phyloP scores from a whole-genome alignment of 2,888 invertebrate genomes.

The Lacanobia wlatinum region DNA sequence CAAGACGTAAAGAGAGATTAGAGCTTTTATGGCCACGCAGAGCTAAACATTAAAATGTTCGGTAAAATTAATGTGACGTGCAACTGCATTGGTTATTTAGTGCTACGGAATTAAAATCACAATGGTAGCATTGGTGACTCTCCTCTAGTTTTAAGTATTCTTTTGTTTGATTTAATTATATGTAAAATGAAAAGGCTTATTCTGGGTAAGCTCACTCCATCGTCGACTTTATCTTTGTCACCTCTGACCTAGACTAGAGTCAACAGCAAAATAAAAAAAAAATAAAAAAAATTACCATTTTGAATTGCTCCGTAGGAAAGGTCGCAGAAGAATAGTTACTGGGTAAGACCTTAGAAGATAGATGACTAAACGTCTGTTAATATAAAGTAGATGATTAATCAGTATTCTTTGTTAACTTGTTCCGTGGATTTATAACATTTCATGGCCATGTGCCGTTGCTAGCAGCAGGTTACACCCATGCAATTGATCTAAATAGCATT shows the following conservation, averaged over 20 bases:
- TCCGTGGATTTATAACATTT: conserved; percentile 20
- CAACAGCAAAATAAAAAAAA: no score
- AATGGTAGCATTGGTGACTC: neutral
- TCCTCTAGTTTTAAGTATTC: neutral
- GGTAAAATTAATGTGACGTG: conserved; percentile 55
- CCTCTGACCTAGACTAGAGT: no score
- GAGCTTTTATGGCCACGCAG: conserved; percentile 70
- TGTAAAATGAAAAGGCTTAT: no score
- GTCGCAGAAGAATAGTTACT: neutral
- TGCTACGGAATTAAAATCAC: neutral
- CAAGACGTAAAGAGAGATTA: conserved; percentile 84
- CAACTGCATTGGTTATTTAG: conserved; percentile 28
- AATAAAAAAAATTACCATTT: no score
- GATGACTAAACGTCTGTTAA: neutral
- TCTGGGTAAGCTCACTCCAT: no score
- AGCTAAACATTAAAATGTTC: conserved; percentile 59
- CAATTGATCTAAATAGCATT: conserved; percentile 41
- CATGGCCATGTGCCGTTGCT: conserved; percentile 17
- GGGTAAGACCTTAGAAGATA: neutral
- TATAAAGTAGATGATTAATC: neutral
- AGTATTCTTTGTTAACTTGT: neutral
- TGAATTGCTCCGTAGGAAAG: neutral
- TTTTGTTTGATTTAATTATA: no score
- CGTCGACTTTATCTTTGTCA: no score
- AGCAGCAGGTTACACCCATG: conserved; percentile 31